Percentiles rank a stretch among this genome's conserved stretches.
phyloP scores from a whole-genome alignment of 2,888 invertebrate species.

The Lepidochitona cinerea region DNA sequence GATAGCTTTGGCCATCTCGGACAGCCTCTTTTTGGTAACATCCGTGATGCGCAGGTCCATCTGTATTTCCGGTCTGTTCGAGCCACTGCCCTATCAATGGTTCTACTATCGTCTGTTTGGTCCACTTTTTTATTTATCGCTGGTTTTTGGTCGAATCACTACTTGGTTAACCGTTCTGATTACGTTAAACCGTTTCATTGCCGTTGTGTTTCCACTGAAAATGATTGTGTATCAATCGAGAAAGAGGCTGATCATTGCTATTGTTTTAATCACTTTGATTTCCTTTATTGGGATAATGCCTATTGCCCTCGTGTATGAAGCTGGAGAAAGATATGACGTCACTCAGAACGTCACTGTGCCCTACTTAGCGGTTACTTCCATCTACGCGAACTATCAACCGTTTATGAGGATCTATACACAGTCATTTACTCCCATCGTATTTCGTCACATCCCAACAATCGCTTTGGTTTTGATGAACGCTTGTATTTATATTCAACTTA shows the following conservation, averaged over 20 bases:
- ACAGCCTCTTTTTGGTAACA: slow-evolving; percentile 30
- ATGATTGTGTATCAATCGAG: slow-evolving; percentile 27
- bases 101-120: slow-evolving; percentile 30
- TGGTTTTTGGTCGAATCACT: slow-evolving; percentile 33
- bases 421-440: slow-evolving; percentile 29
- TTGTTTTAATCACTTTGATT: slow-evolving; percentile 26
- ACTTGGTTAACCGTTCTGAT: slow-evolving; percentile 35
- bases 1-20: slow-evolving; percentile 31
- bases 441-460: slow-evolving; percentile 33
- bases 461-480: slow-evolving; percentile 29
- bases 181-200: slow-evolving; percentile 33
- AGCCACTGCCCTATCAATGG: slow-evolving; percentile 15
- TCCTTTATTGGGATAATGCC: slow-evolving; percentile 21
- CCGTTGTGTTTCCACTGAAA: slow-evolving; percentile 37
- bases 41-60: slow-evolving; percentile 34
- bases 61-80: slow-evolving; percentile 27
- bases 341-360: slow-evolving; percentile 13
- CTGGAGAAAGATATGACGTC: slow-evolving; percentile 12
- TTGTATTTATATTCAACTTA: slow-evolving; percentile 21
- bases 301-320: slow-evolving; percentile 32
- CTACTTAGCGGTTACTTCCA: slow-evolving; percentile 30
- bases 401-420: slow-evolving; percentile 32
- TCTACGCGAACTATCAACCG: slow-evolving; percentile 28
- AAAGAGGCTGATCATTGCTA: slow-evolving; percentile 25
- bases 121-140: slow-evolving; percentile 31